phyloP scores from a whole-genome alignment of 2,888 invertebrate species.

The Rhingia campestris region DNA sequence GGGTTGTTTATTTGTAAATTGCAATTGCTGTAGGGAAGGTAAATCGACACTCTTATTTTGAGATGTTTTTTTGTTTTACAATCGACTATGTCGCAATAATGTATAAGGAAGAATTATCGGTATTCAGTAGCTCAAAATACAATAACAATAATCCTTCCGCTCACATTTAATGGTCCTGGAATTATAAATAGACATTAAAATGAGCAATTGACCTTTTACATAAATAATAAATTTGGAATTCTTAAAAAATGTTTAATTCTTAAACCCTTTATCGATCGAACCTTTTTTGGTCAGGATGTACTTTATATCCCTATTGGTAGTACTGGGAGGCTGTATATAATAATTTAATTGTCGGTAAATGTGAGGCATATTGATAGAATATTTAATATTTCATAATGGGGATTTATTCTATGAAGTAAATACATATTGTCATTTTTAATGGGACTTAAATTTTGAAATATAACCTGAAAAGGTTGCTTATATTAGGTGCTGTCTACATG shows the following conservation, averaged over 20 bases:
- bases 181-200: constrained; percentile 7
- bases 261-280: constrained; percentile 3
- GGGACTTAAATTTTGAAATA: too few relatives aligned
- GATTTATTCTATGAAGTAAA: too few relatives aligned
- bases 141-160: constrained; percentile 14
- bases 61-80: background rate
- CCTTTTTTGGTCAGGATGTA: background rate
- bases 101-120: background rate
- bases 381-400: too few relatives aligned
- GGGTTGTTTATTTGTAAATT: background rate
- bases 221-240: constrained; percentile 26
- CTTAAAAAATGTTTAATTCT: background rate
- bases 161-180: background rate
- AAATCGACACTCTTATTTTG: constrained; percentile 7
- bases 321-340: too few relatives aligned
- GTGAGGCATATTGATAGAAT: too few relatives aligned
- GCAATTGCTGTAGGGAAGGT: constrained; percentile 2
- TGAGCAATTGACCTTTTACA: background rate
- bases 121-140: background rate
- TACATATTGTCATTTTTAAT: too few relatives aligned
- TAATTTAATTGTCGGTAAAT: too few relatives aligned
- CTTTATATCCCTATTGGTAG: too few relatives aligned
- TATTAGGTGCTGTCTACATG: too few relatives aligned
- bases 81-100: background rate
- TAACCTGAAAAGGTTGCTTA: too few relatives aligned